Evolutionary conservation across 2,113 vertebrate species (phyloP), one percentile per base, ranked within the genome.

Genomic region (Hyaena hyaena): DNA sequence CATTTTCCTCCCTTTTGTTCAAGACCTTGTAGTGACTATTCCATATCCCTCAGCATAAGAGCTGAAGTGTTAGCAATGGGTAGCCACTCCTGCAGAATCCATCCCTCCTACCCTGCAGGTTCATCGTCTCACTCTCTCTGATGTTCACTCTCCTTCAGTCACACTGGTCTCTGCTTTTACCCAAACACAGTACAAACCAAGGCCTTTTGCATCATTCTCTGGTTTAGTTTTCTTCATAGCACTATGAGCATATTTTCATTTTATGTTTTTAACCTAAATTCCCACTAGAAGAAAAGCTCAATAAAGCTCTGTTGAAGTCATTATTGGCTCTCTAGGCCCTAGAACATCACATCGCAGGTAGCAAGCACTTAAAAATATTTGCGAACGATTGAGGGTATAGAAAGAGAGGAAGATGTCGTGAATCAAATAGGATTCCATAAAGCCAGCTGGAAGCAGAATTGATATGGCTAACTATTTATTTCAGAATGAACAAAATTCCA

Each of bases 121-220:
- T 2, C 2, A 0, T 4, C 21, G 55, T 9, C 31, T 73, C 26
- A 0, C 17, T 68, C 10, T 10, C 66, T 0, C 10, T 1, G 0
- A 0, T 10, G 4, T 28, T 45, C n/a, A 33, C 61, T 7, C 11
- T 53, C 31, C 33, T 88, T 61, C 61, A 53, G 19, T 9, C 23
- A 39, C 43, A 28, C 2, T 2, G 4, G 0, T 39, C 31, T 88
- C 31, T 45, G 19, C 58, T 65, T 95, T 90, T n/a, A 35, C 17
- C 15, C 7, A 17, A 68, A 19, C 26, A 26, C 14, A 12, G 10
- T 12, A 31, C 1, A n/a, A 16, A 39, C 0, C 31, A 63, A 43
- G 71, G 11, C 10, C 3, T 48, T 85, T 45, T 50, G 26, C 5
- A 39, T 66, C 79, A 16, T 73, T 61, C 10, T 96, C 23, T 68